A percentile compares a stretch with the other conserved stretches of the same genome.
These are phyloP conservation scores for Macrosteles quadrilineatus DNA, from an alignment of 1,140 invertebrate species.

Conservation along the genomic window DNA sequence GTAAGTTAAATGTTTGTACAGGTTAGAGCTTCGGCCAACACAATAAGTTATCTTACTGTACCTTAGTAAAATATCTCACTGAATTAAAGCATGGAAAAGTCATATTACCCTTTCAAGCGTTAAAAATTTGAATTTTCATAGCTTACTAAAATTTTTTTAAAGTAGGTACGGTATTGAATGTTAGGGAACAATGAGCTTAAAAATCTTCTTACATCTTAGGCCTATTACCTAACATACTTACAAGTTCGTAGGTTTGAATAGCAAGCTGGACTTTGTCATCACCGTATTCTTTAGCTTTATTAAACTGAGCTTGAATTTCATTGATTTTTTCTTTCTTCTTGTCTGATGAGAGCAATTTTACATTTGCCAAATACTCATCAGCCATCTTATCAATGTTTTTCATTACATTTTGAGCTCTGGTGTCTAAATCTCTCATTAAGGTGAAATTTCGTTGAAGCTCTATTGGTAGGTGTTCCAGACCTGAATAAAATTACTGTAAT, in stretches of 20 bases:
- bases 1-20: no score
- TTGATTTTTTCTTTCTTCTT: conserved; percentile 81
- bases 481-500: conserved; percentile 60
- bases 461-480: conserved; percentile 89
- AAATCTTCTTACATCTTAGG: no score
- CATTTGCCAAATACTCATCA: conserved; percentile 77
- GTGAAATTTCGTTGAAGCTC: conserved; percentile 96
- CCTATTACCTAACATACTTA: conserved; percentile 42
- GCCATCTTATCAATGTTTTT: conserved; percentile 87
- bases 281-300: conserved; percentile 90
- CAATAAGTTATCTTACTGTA: no score
- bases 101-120: no score
- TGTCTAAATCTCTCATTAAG: conserved; percentile 92
- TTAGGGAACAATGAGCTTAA: no score
- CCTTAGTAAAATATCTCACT: no score
- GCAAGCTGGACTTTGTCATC: conserved; percentile 97
- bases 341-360: conserved; percentile 64
- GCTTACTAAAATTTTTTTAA: no score
- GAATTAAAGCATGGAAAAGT: no score
- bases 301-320: conserved; percentile 84
- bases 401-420: conserved; percentile 85
- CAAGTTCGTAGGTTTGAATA: conserved; percentile 97
- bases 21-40: no score
- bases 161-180: no score
- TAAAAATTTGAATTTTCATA: conserved; percentile 3